phyloP scores from a whole-genome alignment of 2,888 invertebrate species.

The Watsonalla binaria region DNA sequence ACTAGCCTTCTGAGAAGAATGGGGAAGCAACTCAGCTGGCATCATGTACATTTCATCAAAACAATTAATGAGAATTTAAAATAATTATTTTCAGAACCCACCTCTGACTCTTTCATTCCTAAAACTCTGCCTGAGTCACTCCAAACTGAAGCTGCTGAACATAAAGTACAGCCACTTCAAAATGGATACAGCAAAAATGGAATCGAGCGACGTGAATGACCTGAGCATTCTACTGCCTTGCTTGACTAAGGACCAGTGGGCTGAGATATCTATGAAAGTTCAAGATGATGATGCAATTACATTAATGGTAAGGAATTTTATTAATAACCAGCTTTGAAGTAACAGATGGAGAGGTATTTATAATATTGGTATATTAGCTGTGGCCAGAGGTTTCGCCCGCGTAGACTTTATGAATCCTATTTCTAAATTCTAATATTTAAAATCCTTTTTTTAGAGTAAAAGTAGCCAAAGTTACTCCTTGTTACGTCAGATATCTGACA shows the following conservation, averaged over 20 bases:
- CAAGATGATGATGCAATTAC: slow-evolving; percentile 34
- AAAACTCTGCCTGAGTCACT: slow-evolving; percentile 47
- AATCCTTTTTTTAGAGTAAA: no score
- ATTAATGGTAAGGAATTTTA: slow-evolving; percentile 48
- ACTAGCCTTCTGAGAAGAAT: no score
- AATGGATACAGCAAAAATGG: slow-evolving; percentile 21
- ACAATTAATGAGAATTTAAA: neutral
- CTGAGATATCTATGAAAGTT: slow-evolving; percentile 32
- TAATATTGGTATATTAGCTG: no score
- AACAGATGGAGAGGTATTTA: no score
- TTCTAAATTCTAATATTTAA: no score
- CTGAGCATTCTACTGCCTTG: slow-evolving; percentile 52
- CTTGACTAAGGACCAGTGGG: slow-evolving; percentile 52
- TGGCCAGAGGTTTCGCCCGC: no score
- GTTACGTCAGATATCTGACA: no score
- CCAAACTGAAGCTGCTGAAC: slow-evolving; percentile 59
- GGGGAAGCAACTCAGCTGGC: no score
- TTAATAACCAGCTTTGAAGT: neutral
- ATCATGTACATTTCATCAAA: no score
- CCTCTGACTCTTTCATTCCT: slow-evolving; percentile 46
- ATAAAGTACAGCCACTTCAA: slow-evolving; percentile 60
- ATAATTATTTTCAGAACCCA: slow-evolving; percentile 47
- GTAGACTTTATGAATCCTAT: no score
- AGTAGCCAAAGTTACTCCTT: no score
- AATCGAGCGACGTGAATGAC: slow-evolving; percentile 38